Percentiles rank a stretch among this genome's conserved stretches.
Conservation (phyloP, 2,888 invertebrate genomes). For the Stegophylla sp. region DNA sequence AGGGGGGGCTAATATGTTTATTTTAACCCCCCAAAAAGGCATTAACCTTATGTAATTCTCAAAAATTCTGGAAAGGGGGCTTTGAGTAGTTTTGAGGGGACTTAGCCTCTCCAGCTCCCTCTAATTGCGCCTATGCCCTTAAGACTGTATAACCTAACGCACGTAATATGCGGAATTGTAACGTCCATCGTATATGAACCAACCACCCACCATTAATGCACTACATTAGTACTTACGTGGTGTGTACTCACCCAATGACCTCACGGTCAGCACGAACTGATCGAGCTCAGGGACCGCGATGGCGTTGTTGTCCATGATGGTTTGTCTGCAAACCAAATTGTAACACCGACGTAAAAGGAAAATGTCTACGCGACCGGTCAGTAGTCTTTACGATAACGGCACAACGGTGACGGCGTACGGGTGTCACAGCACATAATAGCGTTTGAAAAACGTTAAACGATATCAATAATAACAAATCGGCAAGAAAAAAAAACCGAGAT, state of each 20-base stretch:
- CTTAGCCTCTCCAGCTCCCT: too few relatives aligned
- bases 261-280: slow-evolving; percentile 44
- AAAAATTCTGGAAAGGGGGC: too few relatives aligned
- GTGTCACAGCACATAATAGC: neutral
- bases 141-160: too few relatives aligned
- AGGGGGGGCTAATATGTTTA: too few relatives aligned
- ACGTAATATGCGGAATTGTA: too few relatives aligned
- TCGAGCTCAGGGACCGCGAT: slow-evolving; percentile 35
- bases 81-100: too few relatives aligned
- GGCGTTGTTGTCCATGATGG: slow-evolving; percentile 15
- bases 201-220: too few relatives aligned
- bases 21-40: too few relatives aligned
- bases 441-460: neutral
- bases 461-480: too few relatives aligned
- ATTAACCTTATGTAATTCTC: too few relatives aligned
- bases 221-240: neutral
- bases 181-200: too few relatives aligned
- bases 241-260: slow-evolving; percentile 26
- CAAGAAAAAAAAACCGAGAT: neutral
- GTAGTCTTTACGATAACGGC: neutral
- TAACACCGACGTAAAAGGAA: slow-evolving; percentile 1
- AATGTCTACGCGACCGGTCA: neutral
- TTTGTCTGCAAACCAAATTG: neutral
- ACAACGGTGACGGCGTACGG: neutral
- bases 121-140: too few relatives aligned